Conservation (phyloP, 1,140 invertebrate genomes). For the Vollenhovia emeryi region DNA sequence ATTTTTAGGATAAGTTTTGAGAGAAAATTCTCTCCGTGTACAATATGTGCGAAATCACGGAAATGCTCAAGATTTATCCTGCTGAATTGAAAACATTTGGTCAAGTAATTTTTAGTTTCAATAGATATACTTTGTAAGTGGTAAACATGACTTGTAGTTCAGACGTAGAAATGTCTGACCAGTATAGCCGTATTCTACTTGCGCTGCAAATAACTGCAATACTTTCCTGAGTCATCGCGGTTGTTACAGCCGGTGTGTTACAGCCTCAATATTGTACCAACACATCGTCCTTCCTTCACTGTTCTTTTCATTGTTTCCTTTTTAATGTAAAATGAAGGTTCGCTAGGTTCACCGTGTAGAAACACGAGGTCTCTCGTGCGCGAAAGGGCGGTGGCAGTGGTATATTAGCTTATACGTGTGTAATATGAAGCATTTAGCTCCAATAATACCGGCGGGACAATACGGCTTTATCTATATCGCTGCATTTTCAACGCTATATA, state of each 20-base stretch:
- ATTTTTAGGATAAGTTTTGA: too few relatives aligned
- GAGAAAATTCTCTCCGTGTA: too few relatives aligned
- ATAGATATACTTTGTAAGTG: background rate
- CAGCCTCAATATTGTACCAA: background rate
- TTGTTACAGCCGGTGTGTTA: background rate
- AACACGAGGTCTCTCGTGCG: background rate
- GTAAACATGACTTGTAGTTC: background rate
- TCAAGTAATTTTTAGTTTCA: background rate
- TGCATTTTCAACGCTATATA: slow-evolving; percentile 15
- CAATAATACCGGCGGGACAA: slow-evolving; percentile 63
- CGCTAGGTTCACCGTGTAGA: slow-evolving; percentile 39
- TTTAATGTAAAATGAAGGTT: background rate
- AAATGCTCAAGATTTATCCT: too few relatives aligned
- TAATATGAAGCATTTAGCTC: slow-evolving; percentile 64
- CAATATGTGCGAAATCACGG: too few relatives aligned
- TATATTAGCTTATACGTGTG: slow-evolving; percentile 52
- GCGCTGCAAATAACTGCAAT: slow-evolving; percentile 3
- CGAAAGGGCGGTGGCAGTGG: background rate
- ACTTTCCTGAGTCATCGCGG: background rate
- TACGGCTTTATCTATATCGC: slow-evolving; percentile 1
- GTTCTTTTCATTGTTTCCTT: background rate
- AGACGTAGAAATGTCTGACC: background rate
- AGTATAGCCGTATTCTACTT: background rate
- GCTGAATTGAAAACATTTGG: background rate
- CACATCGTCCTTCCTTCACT: background rate